A percentile compares a stretch with the other conserved stretches of the same genome.
Conservation (phyloP, 1,140 invertebrate genomes). For the Euwallacea similis region DNA sequence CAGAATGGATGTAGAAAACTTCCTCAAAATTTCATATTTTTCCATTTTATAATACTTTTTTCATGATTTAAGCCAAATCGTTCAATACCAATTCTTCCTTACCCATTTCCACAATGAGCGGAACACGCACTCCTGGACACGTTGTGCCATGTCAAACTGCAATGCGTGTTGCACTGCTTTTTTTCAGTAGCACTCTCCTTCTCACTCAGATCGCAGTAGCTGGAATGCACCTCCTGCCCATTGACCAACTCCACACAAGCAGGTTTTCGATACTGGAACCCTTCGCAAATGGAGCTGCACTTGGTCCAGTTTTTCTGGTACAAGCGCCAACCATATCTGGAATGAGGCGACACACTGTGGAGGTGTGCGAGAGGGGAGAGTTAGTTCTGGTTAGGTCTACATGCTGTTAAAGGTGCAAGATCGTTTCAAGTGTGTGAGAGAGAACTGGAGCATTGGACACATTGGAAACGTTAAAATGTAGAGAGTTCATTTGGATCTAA, state of each 20-base stretch:
- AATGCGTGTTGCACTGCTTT: constrained; percentile 50
- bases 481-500: no score
- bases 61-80: background rate
- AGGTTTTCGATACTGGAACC: constrained; percentile 51
- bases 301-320: constrained; percentile 61
- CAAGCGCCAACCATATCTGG: constrained; percentile 61
- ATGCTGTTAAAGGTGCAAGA: constrained; percentile 23
- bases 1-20: no score
- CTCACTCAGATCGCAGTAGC: constrained; percentile 42
- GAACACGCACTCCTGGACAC: constrained; percentile 45
- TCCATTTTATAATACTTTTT: no score
- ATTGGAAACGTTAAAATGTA: background rate
- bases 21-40: no score
- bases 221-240: constrained; percentile 34
- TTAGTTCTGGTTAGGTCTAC: constrained; percentile 27
- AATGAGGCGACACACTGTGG: constrained; percentile 34
- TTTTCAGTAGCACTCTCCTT: constrained; percentile 41
- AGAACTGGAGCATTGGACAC: background rate
- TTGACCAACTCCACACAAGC: constrained; percentile 46
- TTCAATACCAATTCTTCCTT: constrained; percentile 13
- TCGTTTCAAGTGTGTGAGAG: no score
- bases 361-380: constrained; percentile 4
- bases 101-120: constrained; percentile 50
- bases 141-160: constrained; percentile 47
- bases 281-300: constrained; percentile 63